A percentile compares a stretch with the other conserved stretches of the same genome.
Evolutionary conservation across 2,113 vertebrate genomes (phyloP).

Genomic region (Podarcis cretensis): DNA sequence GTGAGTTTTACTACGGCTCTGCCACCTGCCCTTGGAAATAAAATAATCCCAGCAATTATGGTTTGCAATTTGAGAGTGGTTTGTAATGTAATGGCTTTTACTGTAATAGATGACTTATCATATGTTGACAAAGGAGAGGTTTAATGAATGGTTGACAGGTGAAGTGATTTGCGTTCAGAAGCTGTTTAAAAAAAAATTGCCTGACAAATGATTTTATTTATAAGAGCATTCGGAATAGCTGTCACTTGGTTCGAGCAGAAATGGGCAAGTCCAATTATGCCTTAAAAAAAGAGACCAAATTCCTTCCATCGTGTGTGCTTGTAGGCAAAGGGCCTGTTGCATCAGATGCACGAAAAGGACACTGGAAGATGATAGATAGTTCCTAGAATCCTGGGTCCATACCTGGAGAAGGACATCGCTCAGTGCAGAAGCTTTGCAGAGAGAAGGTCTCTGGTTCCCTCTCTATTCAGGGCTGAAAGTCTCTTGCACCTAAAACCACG

Average conservation of each 20-base stretch:
- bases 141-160: conserved; percentile 88
- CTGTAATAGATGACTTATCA: conserved; percentile 85
- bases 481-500: too few relatives aligned
- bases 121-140: conserved; percentile 86
- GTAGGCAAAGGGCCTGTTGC: not conserved
- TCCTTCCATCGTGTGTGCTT: not conserved
- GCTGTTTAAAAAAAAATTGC: conserved; percentile 73
- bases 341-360: not conserved
- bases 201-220: conserved; percentile 71
- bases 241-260: not conserved
- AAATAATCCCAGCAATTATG: conserved; percentile 83
- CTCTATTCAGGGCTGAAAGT: too few relatives aligned
- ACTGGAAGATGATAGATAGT: not conserved
- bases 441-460: too few relatives aligned
- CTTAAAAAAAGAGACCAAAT: not conserved
- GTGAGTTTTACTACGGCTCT: conserved; percentile 72
- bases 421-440: too few relatives aligned
- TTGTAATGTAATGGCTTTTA: conserved; percentile 85
- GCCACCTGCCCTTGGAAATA: conserved; percentile 78
- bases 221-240: not conserved
- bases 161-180: conserved; percentile 75
- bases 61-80: conserved; percentile 83
- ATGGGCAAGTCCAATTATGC: too few relatives aligned
- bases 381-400: too few relatives aligned
- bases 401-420: too few relatives aligned